phyloP scores from a whole-genome alignment of 2,888 invertebrate species.

The Leucania comma region DNA sequence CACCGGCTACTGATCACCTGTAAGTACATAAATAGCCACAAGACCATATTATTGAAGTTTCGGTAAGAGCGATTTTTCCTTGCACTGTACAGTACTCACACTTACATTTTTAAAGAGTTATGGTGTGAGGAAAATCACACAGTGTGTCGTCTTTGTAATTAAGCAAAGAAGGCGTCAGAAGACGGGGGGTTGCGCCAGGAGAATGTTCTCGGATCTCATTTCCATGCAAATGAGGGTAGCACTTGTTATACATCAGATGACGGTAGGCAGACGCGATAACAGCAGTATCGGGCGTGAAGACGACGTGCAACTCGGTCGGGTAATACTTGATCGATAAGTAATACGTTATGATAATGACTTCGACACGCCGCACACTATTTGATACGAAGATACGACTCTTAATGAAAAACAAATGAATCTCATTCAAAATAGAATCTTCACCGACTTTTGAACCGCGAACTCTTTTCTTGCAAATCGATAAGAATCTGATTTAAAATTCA shows the following conservation, averaged over 20 bases:
- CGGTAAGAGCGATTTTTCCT: background rate
- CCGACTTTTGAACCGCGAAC: constrained; percentile 1
- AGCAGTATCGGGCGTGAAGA: constrained; percentile 56
- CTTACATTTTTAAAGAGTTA: constrained; percentile 60
- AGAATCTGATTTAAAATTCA: constrained; percentile 37
- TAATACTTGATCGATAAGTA: constrained; percentile 73
- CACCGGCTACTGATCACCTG: constrained; percentile 48
- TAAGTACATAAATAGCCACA: constrained; percentile 22
- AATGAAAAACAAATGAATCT: constrained; percentile 40
- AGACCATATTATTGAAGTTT: constrained; percentile 5
- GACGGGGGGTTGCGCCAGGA: constrained; percentile 81
- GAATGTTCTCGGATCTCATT: constrained; percentile 88
- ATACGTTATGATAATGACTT: constrained; percentile 70
- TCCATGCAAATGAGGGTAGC: constrained; percentile 89
- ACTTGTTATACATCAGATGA: constrained; percentile 80
- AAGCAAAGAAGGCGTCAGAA: constrained; percentile 87
- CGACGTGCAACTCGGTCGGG: constrained; percentile 65
- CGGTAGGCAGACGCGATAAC: constrained; percentile 73
- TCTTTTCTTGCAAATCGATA: constrained; percentile 23
- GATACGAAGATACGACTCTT: constrained; percentile 38
- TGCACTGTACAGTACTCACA: constrained; percentile 16
- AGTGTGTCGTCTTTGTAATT: constrained; percentile 85
- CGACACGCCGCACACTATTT: constrained; percentile 57
- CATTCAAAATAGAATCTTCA: constrained; percentile 10
- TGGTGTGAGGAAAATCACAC: constrained; percentile 72